Percentiles rank a stretch among this genome's conserved stretches.
These are phyloP conservation scores for Musca vetustissima DNA, from an alignment of 1,140 invertebrate genomes.

Conservation along the genomic window DNA sequence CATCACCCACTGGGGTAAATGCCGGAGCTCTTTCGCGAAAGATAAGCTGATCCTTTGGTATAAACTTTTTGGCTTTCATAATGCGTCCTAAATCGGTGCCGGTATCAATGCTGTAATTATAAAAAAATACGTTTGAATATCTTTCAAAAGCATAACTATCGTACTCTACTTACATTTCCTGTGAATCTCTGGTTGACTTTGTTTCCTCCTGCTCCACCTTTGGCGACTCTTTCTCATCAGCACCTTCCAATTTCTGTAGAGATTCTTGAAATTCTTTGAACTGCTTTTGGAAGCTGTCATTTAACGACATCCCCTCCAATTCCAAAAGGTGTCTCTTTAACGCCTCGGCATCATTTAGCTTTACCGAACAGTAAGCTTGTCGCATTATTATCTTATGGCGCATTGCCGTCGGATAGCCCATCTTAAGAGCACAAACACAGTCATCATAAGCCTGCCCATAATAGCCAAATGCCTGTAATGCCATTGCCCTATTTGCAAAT, in stretches of 20 bases:
- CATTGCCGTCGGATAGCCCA: constrained; percentile 38
- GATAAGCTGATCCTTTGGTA: constrained; percentile 31
- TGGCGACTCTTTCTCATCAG: neutral
- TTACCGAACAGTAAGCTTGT: constrained; percentile 41
- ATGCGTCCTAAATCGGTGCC: constrained; percentile 31
- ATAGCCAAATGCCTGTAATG: constrained; percentile 43
- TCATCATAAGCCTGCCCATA: constrained; percentile 48
- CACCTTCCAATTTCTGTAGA: constrained; percentile 10
- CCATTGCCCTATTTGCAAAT: constrained; percentile 45
- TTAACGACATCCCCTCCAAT: constrained; percentile 32
- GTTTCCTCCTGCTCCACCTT: neutral
- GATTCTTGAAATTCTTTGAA: constrained; percentile 31
- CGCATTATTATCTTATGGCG: constrained; percentile 41
- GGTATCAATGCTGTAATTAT: constrained; percentile 2
- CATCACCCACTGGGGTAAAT: constrained; percentile 38
- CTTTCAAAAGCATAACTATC: too few relatives aligned
- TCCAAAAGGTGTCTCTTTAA: constrained; percentile 29
- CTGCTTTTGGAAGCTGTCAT: constrained; percentile 31
- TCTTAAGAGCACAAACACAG: constrained; percentile 41
- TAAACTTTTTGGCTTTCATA: constrained; percentile 34
- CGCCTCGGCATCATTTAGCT: constrained; percentile 29
- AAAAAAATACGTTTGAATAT: neutral
- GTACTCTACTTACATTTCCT: constrained; percentile 35
- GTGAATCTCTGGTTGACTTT: neutral
- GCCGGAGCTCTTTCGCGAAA: constrained; percentile 37